Evolutionary conservation across 2,888 invertebrate genomes (phyloP).

Genomic region (Hanleya hanleyi): DNA sequence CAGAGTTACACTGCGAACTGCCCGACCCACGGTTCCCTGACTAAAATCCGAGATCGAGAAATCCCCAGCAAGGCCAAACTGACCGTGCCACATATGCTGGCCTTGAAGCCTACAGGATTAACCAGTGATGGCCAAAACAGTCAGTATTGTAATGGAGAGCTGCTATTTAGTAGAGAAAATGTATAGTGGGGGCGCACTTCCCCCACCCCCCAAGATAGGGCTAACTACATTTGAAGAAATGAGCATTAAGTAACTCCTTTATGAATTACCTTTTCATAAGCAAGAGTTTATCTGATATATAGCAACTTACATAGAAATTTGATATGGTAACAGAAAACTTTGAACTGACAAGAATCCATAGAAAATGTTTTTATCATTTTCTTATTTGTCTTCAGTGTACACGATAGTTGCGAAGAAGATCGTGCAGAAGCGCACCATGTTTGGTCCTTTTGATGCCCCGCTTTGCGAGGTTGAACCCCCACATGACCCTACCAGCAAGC

Average conservation of each 20-base stretch:
- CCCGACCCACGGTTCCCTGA: slow-evolving; percentile 52
- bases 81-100: slow-evolving; percentile 58
- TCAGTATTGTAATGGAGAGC: slow-evolving; percentile 33
- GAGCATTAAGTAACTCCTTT: no score
- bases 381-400: slow-evolving; percentile 42
- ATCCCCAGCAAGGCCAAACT: slow-evolving; percentile 61
- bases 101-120: slow-evolving; percentile 21
- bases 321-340: no score
- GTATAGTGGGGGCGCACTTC: no score
- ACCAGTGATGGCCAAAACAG: slow-evolving; percentile 16
- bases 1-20: slow-evolving; percentile 47
- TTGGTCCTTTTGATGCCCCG: slow-evolving; percentile 64
- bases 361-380: no score
- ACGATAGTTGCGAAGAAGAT: slow-evolving; percentile 63
- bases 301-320: no score
- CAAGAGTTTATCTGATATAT: no score
- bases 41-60: slow-evolving; percentile 53
- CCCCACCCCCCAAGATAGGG: no score
- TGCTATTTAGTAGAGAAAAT: no score
- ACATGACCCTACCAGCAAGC: neutral
- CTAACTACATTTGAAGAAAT: no score
- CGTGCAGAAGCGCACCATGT: slow-evolving; percentile 59
- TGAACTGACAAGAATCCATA: no score
- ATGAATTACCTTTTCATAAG: no score
- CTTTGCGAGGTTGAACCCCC: neutral